These are phyloP conservation scores for Sphenodon punctatus DNA, from an alignment of 2,797 vertebrate genomes.

Conservation along the genomic window DNA sequence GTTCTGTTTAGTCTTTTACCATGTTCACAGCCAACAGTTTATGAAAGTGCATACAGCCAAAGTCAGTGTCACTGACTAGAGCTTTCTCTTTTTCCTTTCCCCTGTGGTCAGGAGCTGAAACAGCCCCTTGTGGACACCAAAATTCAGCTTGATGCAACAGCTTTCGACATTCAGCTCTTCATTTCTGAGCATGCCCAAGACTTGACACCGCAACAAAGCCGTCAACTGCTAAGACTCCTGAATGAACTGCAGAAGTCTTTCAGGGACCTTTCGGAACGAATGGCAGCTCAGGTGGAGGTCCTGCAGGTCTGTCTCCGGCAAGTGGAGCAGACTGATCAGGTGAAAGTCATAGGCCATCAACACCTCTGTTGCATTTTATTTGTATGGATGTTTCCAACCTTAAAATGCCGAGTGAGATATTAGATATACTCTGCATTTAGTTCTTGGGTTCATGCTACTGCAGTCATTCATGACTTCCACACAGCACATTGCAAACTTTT, in stretches of 20 bases:
- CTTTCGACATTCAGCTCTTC: conserved; percentile 87
- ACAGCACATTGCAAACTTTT: conserved; percentile 26
- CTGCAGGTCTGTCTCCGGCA: conserved; percentile 78
- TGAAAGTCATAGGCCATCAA: conserved; percentile 65
- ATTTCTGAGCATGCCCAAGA: conserved; percentile 91
- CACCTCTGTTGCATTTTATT: conserved; percentile 37
- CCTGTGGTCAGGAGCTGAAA: conserved; percentile 79
- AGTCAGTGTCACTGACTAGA: rapidly evolving
- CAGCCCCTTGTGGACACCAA: conserved; percentile 77
- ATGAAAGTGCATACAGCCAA: rapidly evolving
- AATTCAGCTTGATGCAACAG: conserved; percentile 79
- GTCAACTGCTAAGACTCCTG: conserved; percentile 85
- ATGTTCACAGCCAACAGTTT: background rate
- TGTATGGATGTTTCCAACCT: conserved; percentile 6
- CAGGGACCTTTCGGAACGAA: conserved; percentile 77
- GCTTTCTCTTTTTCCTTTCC: background rate
- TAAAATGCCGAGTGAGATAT: background rate
- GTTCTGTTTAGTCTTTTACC: rapidly evolving
- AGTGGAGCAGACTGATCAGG: conserved; percentile 65
- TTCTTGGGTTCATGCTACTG: background rate
- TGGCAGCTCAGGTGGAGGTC: conserved; percentile 74
- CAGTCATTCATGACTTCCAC: background rate
- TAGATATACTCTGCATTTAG: background rate
- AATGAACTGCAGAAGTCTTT: conserved; percentile 88
- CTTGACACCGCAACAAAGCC: conserved; percentile 87